A percentile compares a stretch with the other conserved stretches of the same genome.
These are phyloP conservation scores for Etheostoma spectabile DNA, from an alignment of 2,113 vertebrate species.

Conservation along the genomic window DNA sequence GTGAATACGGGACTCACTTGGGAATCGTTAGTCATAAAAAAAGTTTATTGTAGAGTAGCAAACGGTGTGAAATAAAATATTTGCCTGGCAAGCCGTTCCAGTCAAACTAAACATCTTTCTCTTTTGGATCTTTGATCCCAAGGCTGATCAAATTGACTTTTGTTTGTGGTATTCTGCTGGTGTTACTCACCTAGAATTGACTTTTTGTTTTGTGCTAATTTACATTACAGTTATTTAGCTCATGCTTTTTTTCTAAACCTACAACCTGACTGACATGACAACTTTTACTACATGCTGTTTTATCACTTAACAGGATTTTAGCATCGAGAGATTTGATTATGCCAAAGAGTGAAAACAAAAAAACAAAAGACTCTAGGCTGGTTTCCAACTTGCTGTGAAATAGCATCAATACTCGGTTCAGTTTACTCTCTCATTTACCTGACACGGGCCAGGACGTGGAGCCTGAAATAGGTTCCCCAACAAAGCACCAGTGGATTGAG, in stretches of 20 bases:
- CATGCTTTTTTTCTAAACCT: background rate
- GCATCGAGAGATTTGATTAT: conserved; percentile 50
- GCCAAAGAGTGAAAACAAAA: background rate
- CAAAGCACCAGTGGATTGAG: conserved; percentile 57
- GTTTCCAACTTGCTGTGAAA: conserved; percentile 57
- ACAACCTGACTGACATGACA: conserved; percentile 35
- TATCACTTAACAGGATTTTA: conserved; percentile 45
- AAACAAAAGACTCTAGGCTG: conserved; percentile 24
- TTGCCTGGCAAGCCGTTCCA: background rate
- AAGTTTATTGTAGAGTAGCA: background rate
- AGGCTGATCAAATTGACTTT: background rate
- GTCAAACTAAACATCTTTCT: background rate
- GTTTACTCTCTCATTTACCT: conserved; percentile 74
- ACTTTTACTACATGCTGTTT: conserved; percentile 39
- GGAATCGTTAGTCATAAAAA: background rate
- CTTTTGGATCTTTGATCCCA: background rate
- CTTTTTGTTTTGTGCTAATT: background rate
- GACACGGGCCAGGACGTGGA: conserved; percentile 74
- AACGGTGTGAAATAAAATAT: background rate
- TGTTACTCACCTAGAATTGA: conserved; percentile 11
- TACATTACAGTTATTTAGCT: background rate
- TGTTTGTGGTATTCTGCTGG: conserved; percentile 47
- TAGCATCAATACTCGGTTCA: conserved; percentile 55
- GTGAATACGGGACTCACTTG: too few relatives aligned
- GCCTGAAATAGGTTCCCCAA: conserved; percentile 77